phyloP scores from a whole-genome alignment of 1,140 invertebrate species.

The Olivierus martensii region DNA sequence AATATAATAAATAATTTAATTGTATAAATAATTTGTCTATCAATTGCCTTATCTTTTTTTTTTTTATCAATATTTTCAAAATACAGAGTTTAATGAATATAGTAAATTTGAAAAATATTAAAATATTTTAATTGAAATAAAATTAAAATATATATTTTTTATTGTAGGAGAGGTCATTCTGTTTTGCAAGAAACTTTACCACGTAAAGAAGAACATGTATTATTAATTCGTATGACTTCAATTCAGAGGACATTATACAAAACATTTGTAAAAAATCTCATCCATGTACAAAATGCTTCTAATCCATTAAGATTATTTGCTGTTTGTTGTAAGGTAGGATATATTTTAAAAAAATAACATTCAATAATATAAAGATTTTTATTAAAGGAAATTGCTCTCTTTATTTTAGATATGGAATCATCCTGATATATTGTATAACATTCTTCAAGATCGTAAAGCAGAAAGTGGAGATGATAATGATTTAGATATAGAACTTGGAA shows the following conservation, averaged over 20 bases:
- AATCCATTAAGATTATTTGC: slow-evolving; percentile 97
- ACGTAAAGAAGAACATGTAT: slow-evolving; percentile 80
- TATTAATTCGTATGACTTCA: slow-evolving; percentile 70
- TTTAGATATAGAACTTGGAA: slow-evolving; percentile 49
- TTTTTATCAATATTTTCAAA: no score
- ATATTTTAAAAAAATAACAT: not conserved
- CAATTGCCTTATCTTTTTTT: no score
- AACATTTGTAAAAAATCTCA: slow-evolving; percentile 81
- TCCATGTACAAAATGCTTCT: slow-evolving; percentile 57
- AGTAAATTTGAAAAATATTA: no score
- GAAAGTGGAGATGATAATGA: slow-evolving; percentile 79
- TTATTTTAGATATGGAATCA: slow-evolving; percentile 87
- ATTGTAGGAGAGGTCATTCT: slow-evolving; percentile 59
- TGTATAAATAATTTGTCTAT: no score
- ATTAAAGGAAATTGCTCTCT: not conserved
- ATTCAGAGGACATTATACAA: slow-evolving; percentile 79
- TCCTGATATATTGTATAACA: slow-evolving; percentile 89
- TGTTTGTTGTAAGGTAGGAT: slow-evolving; percentile 81
- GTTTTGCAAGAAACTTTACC: slow-evolving; percentile 75
- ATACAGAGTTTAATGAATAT: no score
- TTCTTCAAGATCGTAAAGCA: slow-evolving; percentile 56
- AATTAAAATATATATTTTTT: slow-evolving; percentile 1
- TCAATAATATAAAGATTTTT: not conserved
- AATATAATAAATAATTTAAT: no score
- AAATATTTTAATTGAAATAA: no score